Base-by-base conservation (phyloP, 2,888 invertebrate species). In the Leptinotarsa rubiginosa region DNA sequence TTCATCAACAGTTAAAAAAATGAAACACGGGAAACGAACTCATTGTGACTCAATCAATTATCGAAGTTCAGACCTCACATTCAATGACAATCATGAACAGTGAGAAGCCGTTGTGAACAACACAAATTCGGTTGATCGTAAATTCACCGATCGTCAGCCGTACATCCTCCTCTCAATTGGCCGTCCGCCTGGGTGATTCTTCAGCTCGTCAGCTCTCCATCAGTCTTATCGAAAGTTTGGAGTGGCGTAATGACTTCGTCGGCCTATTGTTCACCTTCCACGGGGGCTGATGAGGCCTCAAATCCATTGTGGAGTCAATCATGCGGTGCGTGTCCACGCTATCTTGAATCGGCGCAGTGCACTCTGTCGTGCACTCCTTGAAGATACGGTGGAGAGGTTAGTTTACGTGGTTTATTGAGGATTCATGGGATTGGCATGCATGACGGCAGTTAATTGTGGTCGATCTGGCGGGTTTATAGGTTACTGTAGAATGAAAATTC, bases 231-330 rank as follows among this genome's bases (percentile, higher is more conserved):
- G 81, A 77, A 79, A 75, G 70, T 72, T 68, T 41, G 69, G 56
- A 69, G 81, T 80, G 80, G 76, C 81, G 84, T 86, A 86, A 87
- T 86, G 85, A 85, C 83, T 83, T 80, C 80, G 79, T 80, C 79
- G 79, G 82, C 72, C 85, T 84, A 86, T 86, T 86, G 86, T 86
- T 86, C 84, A 82, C 80, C 72, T 70, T 80, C 79, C 81, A 81
- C 82, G 81, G 81, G 80, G 81, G 82, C 83, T 84, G 84, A 84
- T 84, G 85, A 83, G 83, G 82, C 83, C 83, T 77, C 83, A 82
- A 83, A 81, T 78, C 84, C 83, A 87, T 87, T 87, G 87, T 87
- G 82, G 84, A 86, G 86, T 87, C 87, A 87, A 85, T 87, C 87
- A 86, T 80, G 78, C 77, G 77, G 78, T 77, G 80, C 77, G 77